A percentile compares a stretch with the other conserved stretches of the same genome.
phyloP scores from a whole-genome alignment of 2,113 vertebrate genomes.

The Oreochromis aureus region DNA sequence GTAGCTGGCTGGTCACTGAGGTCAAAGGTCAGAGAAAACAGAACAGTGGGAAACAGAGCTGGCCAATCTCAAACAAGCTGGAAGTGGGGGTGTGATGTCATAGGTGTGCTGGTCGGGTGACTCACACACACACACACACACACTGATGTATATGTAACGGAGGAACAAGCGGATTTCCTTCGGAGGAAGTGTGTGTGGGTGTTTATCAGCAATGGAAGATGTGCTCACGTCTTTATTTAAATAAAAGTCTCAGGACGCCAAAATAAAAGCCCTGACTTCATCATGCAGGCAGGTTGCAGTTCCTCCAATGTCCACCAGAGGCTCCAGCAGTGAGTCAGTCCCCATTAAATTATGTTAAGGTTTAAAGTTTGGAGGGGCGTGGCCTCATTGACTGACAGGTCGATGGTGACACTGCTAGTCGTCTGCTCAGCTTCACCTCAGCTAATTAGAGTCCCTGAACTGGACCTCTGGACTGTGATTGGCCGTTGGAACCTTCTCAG shows the following conservation, averaged over 20 bases:
- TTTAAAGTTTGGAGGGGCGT: not conserved
- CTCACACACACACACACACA: not conserved
- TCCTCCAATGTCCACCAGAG: not conserved
- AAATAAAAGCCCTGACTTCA: not conserved
- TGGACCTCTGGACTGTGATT: not conserved
- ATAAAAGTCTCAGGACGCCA: not conserved
- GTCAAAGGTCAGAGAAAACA: constrained; percentile 12
- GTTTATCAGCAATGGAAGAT: not conserved
- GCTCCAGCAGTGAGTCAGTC: not conserved
- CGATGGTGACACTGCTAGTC: not conserved
- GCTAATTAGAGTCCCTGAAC: not conserved
- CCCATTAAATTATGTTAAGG: not conserved
- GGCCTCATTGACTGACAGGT: not conserved
- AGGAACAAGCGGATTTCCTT: constrained; percentile 38
- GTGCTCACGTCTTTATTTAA: not conserved
- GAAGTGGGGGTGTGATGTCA: not conserved
- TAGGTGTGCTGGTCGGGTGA: not conserved
- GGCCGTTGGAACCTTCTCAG: not conserved
- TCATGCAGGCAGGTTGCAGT: not conserved
- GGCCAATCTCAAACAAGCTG: not conserved
- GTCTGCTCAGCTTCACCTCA: not conserved
- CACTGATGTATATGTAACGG: not conserved
- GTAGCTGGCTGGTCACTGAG: not conserved
- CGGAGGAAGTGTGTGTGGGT: not conserved
- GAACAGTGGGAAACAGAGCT: constrained; percentile 13